Percentiles rank a stretch among this genome's conserved stretches.
Conservation (phyloP, 2,888 invertebrate genomes). For the Cyaniris semiargus region DNA sequence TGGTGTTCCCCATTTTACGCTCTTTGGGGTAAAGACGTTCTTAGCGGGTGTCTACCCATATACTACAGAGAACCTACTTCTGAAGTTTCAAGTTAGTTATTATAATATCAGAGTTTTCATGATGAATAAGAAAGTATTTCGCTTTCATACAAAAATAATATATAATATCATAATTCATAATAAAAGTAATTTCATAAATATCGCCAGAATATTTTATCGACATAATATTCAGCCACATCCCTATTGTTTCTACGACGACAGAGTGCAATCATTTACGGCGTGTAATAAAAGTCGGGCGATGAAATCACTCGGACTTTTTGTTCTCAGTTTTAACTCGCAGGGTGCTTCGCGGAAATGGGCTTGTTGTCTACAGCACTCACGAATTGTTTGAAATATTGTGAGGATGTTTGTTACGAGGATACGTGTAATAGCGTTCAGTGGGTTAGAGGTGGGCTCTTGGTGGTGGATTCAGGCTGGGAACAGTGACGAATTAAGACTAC, state of each 20-base stretch:
- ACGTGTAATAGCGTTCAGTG: not conserved
- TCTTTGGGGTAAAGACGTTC: too few species aligned
- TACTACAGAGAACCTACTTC: too few species aligned
- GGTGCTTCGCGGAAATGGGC: slow-evolving; percentile 4
- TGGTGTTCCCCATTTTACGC: too few species aligned
- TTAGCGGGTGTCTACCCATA: too few species aligned
- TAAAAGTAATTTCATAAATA: too few species aligned
- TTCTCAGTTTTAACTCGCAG: slow-evolving; percentile 30
- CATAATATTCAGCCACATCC: not conserved
- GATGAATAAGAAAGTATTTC: too few species aligned
- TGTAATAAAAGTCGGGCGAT: slow-evolving; percentile 33
- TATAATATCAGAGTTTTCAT: too few species aligned
- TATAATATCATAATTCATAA: too few species aligned
- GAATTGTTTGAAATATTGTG: not conserved
- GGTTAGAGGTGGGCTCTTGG: not conserved
- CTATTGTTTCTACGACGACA: slow-evolving; percentile 31
- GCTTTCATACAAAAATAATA: too few species aligned
- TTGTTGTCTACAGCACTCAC: not conserved
- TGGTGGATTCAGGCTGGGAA: too few species aligned
- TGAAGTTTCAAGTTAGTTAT: too few species aligned
- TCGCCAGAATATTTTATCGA: slow-evolving; percentile 5
- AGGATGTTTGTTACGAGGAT: not conserved
- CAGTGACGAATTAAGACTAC: too few species aligned
- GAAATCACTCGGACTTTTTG: slow-evolving; percentile 36
- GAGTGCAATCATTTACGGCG: slow-evolving; percentile 36